Conservation (phyloP, 92 coral and sea anemone genomes). For the Meandrina meandrites region DNA sequence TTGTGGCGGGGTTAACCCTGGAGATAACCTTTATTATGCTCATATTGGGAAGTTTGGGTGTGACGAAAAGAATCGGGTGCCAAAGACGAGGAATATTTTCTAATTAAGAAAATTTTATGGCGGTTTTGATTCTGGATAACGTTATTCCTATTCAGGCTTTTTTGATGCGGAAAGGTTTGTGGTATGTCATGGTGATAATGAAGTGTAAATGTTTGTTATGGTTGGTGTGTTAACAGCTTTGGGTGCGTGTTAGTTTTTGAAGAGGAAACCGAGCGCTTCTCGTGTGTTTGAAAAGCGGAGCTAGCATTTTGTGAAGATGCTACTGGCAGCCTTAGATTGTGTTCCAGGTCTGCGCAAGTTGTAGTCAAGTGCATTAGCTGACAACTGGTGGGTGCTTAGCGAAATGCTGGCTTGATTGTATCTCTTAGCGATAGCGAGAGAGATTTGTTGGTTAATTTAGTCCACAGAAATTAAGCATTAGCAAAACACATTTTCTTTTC, state of each 20-base stretch:
- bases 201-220: background rate
- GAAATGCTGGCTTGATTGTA: constrained; percentile 7
- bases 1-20: background rate
- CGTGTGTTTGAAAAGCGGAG: background rate
- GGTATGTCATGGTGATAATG: background rate
- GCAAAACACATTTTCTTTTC: background rate
- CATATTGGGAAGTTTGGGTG: background rate
- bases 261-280: background rate
- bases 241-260: constrained; percentile 7
- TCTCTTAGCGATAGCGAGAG: background rate
- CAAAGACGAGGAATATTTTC: background rate
- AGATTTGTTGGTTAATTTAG: background rate
- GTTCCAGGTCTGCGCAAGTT: background rate
- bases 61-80: background rate
- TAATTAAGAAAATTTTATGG: background rate
- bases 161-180: background rate
- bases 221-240: background rate
- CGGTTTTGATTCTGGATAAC: background rate
- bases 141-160: background rate
- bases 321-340: background rate
- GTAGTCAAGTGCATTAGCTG: background rate
- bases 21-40: background rate
- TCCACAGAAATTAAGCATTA: background rate
- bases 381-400: background rate
- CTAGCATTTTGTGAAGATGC: background rate